Evolutionary conservation across 2,797 vertebrate genomes (phyloP).

Genomic region (Podargus strigoides): DNA sequence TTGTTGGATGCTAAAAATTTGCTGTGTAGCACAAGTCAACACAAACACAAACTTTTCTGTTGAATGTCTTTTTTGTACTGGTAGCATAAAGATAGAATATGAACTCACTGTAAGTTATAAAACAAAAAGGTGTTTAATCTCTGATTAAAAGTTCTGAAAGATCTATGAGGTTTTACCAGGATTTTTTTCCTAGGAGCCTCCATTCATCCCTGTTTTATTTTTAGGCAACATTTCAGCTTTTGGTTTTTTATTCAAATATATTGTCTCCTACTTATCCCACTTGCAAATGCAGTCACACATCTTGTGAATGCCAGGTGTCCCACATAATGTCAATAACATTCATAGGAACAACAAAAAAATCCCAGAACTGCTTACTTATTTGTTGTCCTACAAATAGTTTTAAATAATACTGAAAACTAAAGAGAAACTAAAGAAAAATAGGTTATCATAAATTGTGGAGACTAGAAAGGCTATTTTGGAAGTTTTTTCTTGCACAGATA

Average conservation of each 20-base stretch:
- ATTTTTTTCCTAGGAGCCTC: background rate
- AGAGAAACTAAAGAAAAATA: background rate
- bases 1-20: background rate
- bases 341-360: background rate
- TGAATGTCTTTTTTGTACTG: background rate
- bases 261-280: background rate
- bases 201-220: slow-evolving; percentile 17
- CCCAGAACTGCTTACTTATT: background rate
- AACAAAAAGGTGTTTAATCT: background rate
- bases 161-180: background rate
- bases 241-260: background rate
- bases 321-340: background rate
- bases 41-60: background rate
- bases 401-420: background rate
- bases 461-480: background rate
- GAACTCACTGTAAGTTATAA: background rate
- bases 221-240: background rate
- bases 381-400: background rate
- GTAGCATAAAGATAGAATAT: background rate
- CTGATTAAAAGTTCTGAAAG: background rate
- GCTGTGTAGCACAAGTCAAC: background rate
- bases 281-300: background rate
- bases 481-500: background rate
- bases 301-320: background rate
- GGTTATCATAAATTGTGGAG: background rate